Conservation (phyloP, 2,113 vertebrate genomes). For the Illadopsis cleaveri region DNA sequence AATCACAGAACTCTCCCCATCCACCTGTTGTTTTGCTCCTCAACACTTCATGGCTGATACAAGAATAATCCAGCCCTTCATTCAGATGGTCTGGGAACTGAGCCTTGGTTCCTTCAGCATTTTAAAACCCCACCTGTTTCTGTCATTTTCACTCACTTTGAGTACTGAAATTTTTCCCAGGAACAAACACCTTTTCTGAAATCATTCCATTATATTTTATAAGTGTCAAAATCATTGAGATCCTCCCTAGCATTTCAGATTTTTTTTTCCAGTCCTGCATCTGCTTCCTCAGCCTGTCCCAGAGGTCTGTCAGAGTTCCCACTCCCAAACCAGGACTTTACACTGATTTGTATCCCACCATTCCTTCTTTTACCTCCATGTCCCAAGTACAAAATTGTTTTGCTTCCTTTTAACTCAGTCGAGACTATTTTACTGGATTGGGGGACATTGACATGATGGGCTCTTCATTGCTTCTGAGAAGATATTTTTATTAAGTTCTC, state of each 20-base stretch:
- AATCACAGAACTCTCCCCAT: not conserved
- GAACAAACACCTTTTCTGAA: not conserved
- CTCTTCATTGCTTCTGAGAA: constrained; percentile 4
- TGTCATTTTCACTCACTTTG: not conserved
- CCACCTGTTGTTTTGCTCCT: not conserved
- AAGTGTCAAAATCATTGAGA: constrained; percentile 11
- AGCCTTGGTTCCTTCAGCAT: not conserved
- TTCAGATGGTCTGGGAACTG: not conserved
- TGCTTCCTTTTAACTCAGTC: not conserved
- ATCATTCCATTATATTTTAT: not conserved
- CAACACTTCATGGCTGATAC: not conserved
- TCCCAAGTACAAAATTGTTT: not conserved
- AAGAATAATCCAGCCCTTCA: not conserved
- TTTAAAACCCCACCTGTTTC: not conserved
- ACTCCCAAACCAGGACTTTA: not conserved
- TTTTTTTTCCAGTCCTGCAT: not conserved
- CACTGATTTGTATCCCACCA: not conserved
- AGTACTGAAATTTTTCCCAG: not conserved
- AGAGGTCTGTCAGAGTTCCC: not conserved
- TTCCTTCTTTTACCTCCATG: not conserved
- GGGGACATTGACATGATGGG: not conserved
- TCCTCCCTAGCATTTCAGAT: not conserved
- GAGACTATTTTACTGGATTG: not conserved
- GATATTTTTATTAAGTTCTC: constrained; percentile 34
- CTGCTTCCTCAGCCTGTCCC: not conserved